Percentiles rank a stretch among this genome's conserved stretches.
phyloP scores from a whole-genome alignment of 2,888 invertebrate genomes.

The Steromphala cineraria region DNA sequence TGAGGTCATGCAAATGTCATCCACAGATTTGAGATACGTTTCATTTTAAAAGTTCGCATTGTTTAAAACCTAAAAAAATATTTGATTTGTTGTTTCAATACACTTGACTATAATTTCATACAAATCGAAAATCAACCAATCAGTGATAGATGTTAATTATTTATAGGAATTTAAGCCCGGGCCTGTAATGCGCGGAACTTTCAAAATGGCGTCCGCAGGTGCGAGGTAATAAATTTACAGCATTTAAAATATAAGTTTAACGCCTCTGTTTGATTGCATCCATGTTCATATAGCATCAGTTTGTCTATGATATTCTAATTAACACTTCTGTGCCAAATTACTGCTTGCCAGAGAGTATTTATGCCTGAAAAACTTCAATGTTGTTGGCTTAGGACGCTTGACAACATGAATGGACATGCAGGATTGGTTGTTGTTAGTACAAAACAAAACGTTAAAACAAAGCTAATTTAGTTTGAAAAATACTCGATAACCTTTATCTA shows the following conservation, averaged over 20 bases:
- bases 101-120: not conserved
- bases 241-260: no score
- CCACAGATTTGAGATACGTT: slow-evolving; percentile 4
- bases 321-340: no score
- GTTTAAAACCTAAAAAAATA: not conserved
- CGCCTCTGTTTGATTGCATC: no score
- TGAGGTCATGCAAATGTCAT: slow-evolving; percentile 31
- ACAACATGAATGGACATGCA: no score
- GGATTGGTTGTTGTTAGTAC: not conserved
- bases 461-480: no score
- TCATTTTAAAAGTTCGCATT: slow-evolving; percentile 1
- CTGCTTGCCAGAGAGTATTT: no score
- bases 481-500: not conserved
- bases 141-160: not conserved
- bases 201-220: slow-evolving; percentile 62
- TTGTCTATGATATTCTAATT: no score
- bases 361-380: no score
- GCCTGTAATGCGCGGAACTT: slow-evolving; percentile 40
- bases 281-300: no score
- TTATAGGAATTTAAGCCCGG: not conserved
- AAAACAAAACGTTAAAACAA: no score
- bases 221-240: slow-evolving; percentile 20
- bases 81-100: no score
- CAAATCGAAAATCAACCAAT: not conserved
- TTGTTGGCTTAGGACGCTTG: no score